These are phyloP conservation scores for Salpingus planirostris DNA, from an alignment of 2,888 invertebrate species.

Conservation along the genomic window DNA sequence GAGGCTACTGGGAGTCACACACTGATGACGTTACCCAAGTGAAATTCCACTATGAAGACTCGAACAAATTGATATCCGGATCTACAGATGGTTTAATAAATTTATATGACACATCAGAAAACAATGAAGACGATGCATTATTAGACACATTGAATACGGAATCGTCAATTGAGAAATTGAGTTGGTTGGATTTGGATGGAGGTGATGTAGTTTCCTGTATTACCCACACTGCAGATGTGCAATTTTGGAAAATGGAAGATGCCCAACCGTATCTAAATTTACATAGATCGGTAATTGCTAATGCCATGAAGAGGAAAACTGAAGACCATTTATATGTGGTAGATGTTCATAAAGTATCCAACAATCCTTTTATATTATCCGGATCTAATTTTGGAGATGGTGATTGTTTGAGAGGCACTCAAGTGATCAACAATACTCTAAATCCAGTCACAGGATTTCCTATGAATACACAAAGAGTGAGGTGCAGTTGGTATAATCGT, in stretches of 20 bases:
- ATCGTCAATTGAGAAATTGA: conserved; percentile 59
- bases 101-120: conserved; percentile 66
- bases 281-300: conserved; percentile 50
- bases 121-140: conserved; percentile 72
- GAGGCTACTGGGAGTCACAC: conserved; percentile 78
- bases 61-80: conserved; percentile 62
- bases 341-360: conserved; percentile 45
- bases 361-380: conserved; percentile 50
- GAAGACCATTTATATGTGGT: conserved; percentile 57
- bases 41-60: conserved; percentile 60
- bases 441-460: conserved; percentile 48
- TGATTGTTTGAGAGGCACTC: conserved; percentile 46
- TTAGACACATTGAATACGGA: conserved; percentile 68
- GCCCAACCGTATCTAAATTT: conserved; percentile 53
- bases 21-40: conserved; percentile 72
- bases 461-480: conserved; percentile 60
- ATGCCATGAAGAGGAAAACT: conserved; percentile 52
- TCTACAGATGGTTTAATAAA: conserved; percentile 81
- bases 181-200: conserved; percentile 44
- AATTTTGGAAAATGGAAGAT: conserved; percentile 57
- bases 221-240: conserved; percentile 63
- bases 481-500: conserved; percentile 57
- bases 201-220: conserved; percentile 53
- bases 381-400: conserved; percentile 56
- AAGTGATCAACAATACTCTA: conserved; percentile 43